phyloP scores from a whole-genome alignment of 1,140 invertebrate genomes.

The Dinothrombium tinctorium region DNA sequence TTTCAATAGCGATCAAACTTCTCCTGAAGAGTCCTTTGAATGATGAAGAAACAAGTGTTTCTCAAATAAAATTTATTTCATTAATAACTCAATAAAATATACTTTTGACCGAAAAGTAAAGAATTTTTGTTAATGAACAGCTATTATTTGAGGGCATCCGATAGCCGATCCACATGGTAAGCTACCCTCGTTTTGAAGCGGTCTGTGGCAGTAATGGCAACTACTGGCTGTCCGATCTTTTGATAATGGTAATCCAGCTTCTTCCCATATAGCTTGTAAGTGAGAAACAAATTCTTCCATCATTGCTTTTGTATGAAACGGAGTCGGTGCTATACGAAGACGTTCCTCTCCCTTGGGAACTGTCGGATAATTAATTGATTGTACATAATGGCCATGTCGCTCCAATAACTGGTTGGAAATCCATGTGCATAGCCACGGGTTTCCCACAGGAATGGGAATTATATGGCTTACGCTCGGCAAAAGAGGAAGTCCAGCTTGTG shows the following conservation, averaged over 20 bases:
- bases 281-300: constrained; percentile 61
- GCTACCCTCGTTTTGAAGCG: no score
- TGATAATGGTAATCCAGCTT: constrained; percentile 35
- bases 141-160: no score
- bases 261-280: constrained; percentile 42
- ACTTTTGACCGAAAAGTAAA: no score
- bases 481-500: constrained; percentile 58
- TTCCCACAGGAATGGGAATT: constrained; percentile 75
- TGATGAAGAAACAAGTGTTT: no score
- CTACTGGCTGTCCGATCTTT: background rate
- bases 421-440: constrained; percentile 49
- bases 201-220: background rate
- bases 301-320: constrained; percentile 65
- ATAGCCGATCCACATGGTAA: no score
- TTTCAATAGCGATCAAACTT: no score
- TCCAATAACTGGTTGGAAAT: constrained; percentile 63
- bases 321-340: constrained; percentile 73
- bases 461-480: constrained; percentile 83
- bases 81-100: no score
- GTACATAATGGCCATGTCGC: constrained; percentile 75
- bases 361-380: constrained; percentile 95
- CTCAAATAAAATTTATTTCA: no score
- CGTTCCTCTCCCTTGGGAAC: constrained; percentile 79
- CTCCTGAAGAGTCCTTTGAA: no score
- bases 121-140: no score